A percentile compares a stretch with the other conserved stretches of the same genome.
Evolutionary conservation across 64 coral and sea anemone genomes (phyloP).

Genomic region (Trachythela sp.): DNA sequence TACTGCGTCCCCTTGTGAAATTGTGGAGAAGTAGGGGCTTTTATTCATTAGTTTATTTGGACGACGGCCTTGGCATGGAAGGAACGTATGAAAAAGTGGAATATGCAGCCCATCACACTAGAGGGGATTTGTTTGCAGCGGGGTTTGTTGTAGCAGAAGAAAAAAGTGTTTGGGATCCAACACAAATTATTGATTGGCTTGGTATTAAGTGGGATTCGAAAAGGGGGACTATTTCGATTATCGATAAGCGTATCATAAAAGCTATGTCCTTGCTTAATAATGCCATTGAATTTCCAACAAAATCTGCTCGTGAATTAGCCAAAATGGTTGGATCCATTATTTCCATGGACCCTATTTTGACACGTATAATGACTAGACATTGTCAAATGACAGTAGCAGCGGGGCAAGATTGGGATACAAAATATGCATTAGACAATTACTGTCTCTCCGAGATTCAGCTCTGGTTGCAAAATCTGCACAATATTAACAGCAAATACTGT

Average conservation of each 20-base stretch:
- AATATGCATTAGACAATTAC: too few relatives aligned
- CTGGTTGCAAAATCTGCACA: too few relatives aligned
- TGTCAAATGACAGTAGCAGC: too few relatives aligned
- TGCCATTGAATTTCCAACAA: neutral
- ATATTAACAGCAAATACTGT: too few relatives aligned
- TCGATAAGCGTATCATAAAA: neutral
- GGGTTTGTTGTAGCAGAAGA: neutral
- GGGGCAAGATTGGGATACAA: too few relatives aligned
- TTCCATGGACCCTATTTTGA: conserved; percentile 11
- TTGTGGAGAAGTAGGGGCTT: conserved; percentile 28
- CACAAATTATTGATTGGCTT: neutral
- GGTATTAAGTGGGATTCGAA: neutral
- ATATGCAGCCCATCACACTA: neutral
- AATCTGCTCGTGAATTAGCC: conserved; percentile 4
- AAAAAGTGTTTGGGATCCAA: neutral
- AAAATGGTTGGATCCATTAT: conserved; percentile 5
- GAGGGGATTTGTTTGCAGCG: neutral
- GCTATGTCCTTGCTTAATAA: neutral
- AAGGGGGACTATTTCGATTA: neutral
- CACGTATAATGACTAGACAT: too few relatives aligned
- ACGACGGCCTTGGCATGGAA: neutral
- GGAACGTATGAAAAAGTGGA: neutral
- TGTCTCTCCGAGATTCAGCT: too few relatives aligned
- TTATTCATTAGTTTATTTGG: conserved; percentile 18
- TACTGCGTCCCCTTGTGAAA: conserved; percentile 29